Evolutionary conservation across 2,113 vertebrate genomes (phyloP).

Genomic region (Morone saxatilis): DNA sequence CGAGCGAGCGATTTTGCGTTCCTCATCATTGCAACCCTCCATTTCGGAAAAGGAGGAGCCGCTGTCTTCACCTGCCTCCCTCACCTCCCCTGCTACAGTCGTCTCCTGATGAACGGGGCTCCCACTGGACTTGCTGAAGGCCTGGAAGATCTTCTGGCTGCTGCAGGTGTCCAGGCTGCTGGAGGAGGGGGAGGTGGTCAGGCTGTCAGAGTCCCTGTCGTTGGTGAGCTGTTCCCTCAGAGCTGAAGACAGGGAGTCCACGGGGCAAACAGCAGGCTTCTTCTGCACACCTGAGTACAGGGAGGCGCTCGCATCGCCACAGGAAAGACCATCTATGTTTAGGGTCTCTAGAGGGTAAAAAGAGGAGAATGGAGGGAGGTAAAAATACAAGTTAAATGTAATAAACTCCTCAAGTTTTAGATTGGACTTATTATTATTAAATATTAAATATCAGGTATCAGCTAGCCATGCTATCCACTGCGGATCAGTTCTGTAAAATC

Average conservation of each 20-base stretch:
- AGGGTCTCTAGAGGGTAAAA: conserved; percentile 61
- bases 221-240: conserved; percentile 82
- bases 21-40: conserved; percentile 86
- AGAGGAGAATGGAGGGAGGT: background rate
- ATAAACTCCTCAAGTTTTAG: too few relatives aligned
- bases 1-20: conserved; percentile 90
- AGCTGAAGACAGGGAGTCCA: conserved; percentile 80
- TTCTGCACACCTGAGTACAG: conserved; percentile 90
- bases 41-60: conserved; percentile 89
- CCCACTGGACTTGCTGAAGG: conserved; percentile 45
- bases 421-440: too few relatives aligned
- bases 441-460: too few relatives aligned
- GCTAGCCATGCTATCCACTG: too few relatives aligned
- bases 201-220: conserved; percentile 85
- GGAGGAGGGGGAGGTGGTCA: conserved; percentile 89
- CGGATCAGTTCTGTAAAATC: too few relatives aligned
- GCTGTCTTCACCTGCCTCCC: conserved; percentile 73
- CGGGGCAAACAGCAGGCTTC: conserved; percentile 82
- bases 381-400: too few relatives aligned
- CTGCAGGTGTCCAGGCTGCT: conserved; percentile 90
- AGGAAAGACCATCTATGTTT: conserved; percentile 78
- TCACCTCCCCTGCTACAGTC: conserved; percentile 73
- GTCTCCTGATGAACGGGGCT: conserved; percentile 84
- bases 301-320: conserved; percentile 84
- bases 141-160: conserved; percentile 83